Evolutionary conservation across 2,113 vertebrate species (phyloP), one percentile per base, ranked within the genome.

Genomic region (Poecilia latipinna): DNA sequence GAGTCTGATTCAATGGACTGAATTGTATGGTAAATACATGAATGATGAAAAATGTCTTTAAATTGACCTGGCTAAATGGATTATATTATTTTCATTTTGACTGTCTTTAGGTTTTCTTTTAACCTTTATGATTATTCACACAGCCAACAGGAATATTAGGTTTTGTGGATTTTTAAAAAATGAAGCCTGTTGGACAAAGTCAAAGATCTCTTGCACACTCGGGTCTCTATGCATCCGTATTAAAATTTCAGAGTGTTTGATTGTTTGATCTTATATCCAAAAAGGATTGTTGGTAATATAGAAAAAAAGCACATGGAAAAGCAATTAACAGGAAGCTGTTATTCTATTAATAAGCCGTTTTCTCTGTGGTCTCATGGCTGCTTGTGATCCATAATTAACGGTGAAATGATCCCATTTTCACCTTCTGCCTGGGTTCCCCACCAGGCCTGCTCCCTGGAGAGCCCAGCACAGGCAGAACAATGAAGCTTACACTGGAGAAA

Each of bases 171-270:
- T 76, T 88, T 82, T 80, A 13, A 65, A 83, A 81, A 86, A 37
- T 37, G 35, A 37, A 37, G 8, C 86, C 89, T 89, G 77, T 90
- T 86, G 81, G 70, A 48, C 68, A 37, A 84, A 84, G 82, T 68
- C 85, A 73, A 77, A 90, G 71, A 83, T 31, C 78, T 88, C 44
- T 48, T 48, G 44, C 15, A 15, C 44, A 48, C 35, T 35, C 15
- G 13, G 1, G 5, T 48, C 82, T 92, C 57, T 32, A 72, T 31
- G 72, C 80, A 82, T 84, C 71, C 69, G 68, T 63, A 91, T 92
- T 91, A 89, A 84, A 93, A 92, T 93, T 93, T 93, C 92, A 93
- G 93, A 93, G 92, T 90, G 72, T 85, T 70, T 90, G 83, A 91
- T 90, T 87, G 89, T 93, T 93, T 93, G 90, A 93, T 93, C 91